A percentile compares a stretch with the other conserved stretches of the same genome.
Conservation (phyloP, 2,888 invertebrate genomes). For the Mallateleia sp. region DNA sequence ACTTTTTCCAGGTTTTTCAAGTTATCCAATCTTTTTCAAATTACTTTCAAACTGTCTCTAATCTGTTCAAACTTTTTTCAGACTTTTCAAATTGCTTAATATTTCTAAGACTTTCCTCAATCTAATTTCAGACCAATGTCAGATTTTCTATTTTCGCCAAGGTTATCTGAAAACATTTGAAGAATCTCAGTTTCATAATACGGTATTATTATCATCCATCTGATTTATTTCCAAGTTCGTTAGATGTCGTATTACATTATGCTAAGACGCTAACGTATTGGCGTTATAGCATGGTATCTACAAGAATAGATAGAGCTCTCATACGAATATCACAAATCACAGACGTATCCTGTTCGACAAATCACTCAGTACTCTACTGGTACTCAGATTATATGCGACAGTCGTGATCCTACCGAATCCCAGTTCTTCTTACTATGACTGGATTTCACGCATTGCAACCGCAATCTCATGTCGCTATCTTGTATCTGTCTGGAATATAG, state of each 20-base stretch:
- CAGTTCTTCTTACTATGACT: slow-evolving; percentile 58
- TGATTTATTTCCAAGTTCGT: slow-evolving; percentile 2
- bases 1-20: too few relatives aligned
- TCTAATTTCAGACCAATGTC: too few relatives aligned
- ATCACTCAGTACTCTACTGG: slow-evolving; percentile 77
- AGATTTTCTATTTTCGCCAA: too few relatives aligned
- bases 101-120: too few relatives aligned
- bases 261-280: background rate
- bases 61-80: too few relatives aligned
- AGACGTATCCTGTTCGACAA: slow-evolving; percentile 80
- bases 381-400: slow-evolving; percentile 73
- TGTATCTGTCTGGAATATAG: slow-evolving; percentile 22
- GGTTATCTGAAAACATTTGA: too few relatives aligned
- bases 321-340: slow-evolving; percentile 75
- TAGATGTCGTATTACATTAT: slow-evolving; percentile 15
- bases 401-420: slow-evolving; percentile 16
- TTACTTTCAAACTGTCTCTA: too few relatives aligned
- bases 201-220: too few relatives aligned
- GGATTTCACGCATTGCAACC: slow-evolving; percentile 59
- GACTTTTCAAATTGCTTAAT: too few relatives aligned
- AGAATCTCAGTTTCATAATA: too few relatives aligned
- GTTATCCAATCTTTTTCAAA: too few relatives aligned
- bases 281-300: background rate
- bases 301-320: slow-evolving; percentile 43
- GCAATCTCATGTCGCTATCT: slow-evolving; percentile 27